A percentile compares a stretch with the other conserved stretches of the same genome.
Evolutionary conservation across 2,113 vertebrate species (phyloP).

Genomic region (Lasiurus borealis): DNA sequence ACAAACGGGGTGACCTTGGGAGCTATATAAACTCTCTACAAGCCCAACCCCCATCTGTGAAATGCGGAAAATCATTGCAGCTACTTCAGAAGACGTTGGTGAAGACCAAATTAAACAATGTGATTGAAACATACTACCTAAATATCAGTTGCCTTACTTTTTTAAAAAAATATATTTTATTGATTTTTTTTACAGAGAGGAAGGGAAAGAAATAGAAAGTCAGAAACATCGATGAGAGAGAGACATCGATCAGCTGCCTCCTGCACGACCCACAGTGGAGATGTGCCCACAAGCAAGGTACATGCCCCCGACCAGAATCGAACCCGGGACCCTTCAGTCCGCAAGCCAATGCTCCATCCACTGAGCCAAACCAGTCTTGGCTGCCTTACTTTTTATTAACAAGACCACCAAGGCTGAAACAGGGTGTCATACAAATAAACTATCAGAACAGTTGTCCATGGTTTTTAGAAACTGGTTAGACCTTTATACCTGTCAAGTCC

Average conservation of each 20-base stretch:
- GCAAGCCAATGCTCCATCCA: no score
- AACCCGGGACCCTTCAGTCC: no score
- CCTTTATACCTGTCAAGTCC: neutral
- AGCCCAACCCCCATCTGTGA: neutral
- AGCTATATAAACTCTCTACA: neutral
- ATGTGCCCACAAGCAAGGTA: no score
- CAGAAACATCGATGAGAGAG: no score
- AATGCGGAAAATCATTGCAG: neutral
- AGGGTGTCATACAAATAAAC: neutral
- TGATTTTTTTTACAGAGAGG: no score
- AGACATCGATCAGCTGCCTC: no score
- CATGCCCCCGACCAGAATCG: no score
- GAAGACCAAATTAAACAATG: neutral
- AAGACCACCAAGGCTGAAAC: neutral
- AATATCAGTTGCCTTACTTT: neutral
- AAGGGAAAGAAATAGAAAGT: no score
- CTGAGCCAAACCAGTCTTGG: no score
- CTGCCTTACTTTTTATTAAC: neutral
- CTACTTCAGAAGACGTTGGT: neutral
- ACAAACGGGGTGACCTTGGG: neutral
- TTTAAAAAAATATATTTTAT: no score
- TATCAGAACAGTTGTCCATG: neutral
- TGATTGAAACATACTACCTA: neutral
- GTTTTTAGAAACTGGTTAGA: constrained; percentile 3
- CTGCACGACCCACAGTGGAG: no score